Base-by-base conservation (phyloP, 2,888 invertebrate genomes). In the Papilio protenor region DNA sequence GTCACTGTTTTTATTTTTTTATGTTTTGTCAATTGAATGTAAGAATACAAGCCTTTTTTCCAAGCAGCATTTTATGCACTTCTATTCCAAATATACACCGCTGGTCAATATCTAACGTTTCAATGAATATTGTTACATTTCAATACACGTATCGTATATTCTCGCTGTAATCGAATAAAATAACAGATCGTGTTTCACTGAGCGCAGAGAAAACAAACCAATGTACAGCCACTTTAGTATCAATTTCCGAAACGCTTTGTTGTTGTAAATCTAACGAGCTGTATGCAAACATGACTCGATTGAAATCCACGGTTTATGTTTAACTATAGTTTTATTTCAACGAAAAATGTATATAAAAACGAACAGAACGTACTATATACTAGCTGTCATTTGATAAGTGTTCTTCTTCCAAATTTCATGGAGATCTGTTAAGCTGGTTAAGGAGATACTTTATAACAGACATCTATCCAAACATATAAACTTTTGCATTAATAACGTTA, bases 221-320 rank as follows among this genome's bases (percentile, higher is more conserved):
- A 16, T 64, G 64, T 33, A 64, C 33, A 33, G 64, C 27, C 64
- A 64, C 64, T 64, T 64, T 64, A 64, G 18, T 64, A 16, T 64
- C 64, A 12, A 33, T 64, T 33, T 33, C 59, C 27, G 59, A 61
- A 14, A 33, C 64, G 33, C 8, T 21, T 16, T 27, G 64, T 64
- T 27, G 64, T 64, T 64, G 64, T 33, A 64, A 64, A 64, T 12
- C 64, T 16, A 33, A 33, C 33, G 64, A 64, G 27, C 64, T 18
- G 27, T 33, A 64, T 18, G 6, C 27, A 33, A 64, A 64, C 64
- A 64, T 33, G 64, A 18, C 64, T 64, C 27, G 1, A 64, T 64
- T 27, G 33, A 16, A 18, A 64, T 33, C 6, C 8, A 33, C 33
- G 10, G 14, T 21, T 23, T 23, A 3, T 11, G 5, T 55, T 55